Percentiles rank a stretch among this genome's conserved stretches.
These are phyloP conservation scores for Myotis planiceps DNA, from an alignment of 2,797 vertebrate species.

Conservation along the genomic window DNA sequence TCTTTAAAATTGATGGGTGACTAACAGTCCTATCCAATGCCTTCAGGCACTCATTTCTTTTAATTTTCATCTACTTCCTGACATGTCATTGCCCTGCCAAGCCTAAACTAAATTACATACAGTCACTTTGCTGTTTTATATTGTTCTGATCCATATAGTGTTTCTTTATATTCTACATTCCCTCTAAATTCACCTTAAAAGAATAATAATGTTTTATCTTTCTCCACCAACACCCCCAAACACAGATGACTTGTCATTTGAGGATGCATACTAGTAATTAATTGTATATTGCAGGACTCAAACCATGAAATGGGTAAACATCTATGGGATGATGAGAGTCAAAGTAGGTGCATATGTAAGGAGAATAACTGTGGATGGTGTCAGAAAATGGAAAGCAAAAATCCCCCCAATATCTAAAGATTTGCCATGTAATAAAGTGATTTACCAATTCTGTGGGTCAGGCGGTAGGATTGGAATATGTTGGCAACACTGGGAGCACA, in stretches of 20 bases:
- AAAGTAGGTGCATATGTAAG: background rate
- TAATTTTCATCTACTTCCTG: background rate
- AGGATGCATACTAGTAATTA: background rate
- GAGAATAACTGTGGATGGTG: background rate
- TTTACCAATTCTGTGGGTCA: background rate
- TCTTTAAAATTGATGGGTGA: background rate
- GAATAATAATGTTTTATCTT: background rate
- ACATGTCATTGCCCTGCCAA: background rate
- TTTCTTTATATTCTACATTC: background rate
- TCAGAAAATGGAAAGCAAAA: background rate
- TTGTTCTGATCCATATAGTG: background rate
- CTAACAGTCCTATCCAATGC: background rate
- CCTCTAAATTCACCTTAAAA: background rate
- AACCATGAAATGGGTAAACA: background rate
- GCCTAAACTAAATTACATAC: background rate
- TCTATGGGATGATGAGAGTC: background rate
- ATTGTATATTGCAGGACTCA: background rate
- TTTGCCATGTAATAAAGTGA: background rate
- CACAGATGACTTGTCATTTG: background rate
- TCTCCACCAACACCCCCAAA: accelerated
- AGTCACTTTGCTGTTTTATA: background rate
- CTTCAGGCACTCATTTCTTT: background rate
- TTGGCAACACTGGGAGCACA: background rate
- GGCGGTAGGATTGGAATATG: background rate
- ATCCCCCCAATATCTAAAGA: background rate